A percentile compares a stretch with the other conserved stretches of the same genome.
These are phyloP conservation scores for Lethocerus indicus DNA, from an alignment of 1,140 invertebrate species.

Conservation along the genomic window DNA sequence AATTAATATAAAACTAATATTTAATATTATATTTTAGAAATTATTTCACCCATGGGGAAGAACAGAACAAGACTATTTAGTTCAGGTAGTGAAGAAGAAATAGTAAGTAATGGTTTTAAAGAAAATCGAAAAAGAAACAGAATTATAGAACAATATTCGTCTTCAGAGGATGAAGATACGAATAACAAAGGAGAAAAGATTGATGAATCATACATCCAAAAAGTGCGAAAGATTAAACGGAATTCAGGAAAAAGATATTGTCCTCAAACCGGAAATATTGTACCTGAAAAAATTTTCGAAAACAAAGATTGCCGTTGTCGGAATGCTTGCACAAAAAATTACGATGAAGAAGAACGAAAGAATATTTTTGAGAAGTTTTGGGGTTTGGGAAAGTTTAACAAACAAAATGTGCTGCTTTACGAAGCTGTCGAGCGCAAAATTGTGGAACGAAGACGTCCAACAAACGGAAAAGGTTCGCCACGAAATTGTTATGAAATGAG, in stretches of 20 bases:
- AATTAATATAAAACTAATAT: too few species aligned
- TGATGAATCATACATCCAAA: background rate
- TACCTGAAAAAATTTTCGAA: conserved; percentile 12
- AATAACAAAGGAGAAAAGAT: background rate
- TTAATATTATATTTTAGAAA: too few species aligned
- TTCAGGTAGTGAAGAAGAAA: background rate
- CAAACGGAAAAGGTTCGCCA: conserved; percentile 7
- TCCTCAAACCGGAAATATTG: conserved; percentile 6
- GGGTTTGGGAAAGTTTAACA: conserved; percentile 14
- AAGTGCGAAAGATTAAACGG: background rate
- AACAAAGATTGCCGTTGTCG: conserved; percentile 14
- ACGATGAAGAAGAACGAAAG: conserved; percentile 12
- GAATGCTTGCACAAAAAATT: conserved; percentile 13
- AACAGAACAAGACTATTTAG: background rate
- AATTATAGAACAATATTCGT: background rate
- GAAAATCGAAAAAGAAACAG: background rate
- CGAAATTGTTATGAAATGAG: conserved; percentile 8
- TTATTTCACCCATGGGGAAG: too few species aligned
- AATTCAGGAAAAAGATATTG: background rate
- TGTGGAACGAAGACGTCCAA: conserved; percentile 9
- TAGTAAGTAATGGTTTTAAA: background rate
- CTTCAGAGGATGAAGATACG: background rate
- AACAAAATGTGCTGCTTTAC: conserved; percentile 14
- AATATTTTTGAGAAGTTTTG: conserved; percentile 16
- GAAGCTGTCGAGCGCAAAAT: conserved; percentile 5